A percentile compares a stretch with the other conserved stretches of the same genome.
phyloP scores from a whole-genome alignment of 2,797 vertebrate species.

The Vireo griseus region DNA sequence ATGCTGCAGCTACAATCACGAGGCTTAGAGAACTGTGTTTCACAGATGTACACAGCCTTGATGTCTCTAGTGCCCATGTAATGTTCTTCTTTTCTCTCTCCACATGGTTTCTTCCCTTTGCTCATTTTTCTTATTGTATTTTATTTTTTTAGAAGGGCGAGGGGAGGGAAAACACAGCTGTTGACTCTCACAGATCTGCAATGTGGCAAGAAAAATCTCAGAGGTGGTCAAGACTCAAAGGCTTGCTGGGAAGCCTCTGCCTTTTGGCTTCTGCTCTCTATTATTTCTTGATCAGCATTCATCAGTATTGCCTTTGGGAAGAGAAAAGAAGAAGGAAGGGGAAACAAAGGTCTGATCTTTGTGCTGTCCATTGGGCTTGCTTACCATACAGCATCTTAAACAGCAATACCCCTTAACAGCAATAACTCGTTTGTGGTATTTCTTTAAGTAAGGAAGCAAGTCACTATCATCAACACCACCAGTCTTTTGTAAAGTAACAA shows the following conservation, averaged over 20 bases:
- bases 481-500: background rate
- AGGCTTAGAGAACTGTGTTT: background rate
- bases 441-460: background rate
- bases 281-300: background rate
- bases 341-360: background rate
- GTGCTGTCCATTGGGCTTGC: background rate
- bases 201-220: background rate
- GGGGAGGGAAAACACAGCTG: background rate
- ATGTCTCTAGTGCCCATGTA: background rate
- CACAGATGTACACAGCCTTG: background rate
- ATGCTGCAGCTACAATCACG: background rate
- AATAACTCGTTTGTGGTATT: background rate
- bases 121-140: background rate
- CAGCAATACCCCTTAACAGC: background rate
- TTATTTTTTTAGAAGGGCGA: background rate
- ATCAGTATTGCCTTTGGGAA: background rate
- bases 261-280: background rate
- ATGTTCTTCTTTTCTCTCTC: background rate
- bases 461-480: background rate
- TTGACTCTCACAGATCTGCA: background rate
- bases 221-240: background rate
- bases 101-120: background rate
- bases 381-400: background rate
- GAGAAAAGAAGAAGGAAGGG: background rate
- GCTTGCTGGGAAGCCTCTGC: background rate